Evolutionary conservation across 2,113 vertebrate genomes (phyloP), one percentile per base, ranked within the genome.

Genomic region (Gadus macrocephalus): DNA sequence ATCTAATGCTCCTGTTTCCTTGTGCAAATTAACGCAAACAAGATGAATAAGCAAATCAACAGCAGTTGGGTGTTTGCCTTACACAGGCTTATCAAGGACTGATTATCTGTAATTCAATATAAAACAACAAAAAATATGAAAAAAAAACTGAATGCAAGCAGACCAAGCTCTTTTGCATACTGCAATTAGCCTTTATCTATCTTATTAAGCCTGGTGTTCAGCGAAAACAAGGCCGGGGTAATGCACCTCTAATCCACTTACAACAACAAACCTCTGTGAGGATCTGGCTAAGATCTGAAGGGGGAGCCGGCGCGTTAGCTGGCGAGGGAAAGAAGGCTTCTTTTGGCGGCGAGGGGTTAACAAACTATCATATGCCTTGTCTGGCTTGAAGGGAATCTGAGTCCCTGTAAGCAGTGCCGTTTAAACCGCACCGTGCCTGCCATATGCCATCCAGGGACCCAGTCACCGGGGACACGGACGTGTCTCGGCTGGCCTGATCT

Each of bases 401-500:
- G 85, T 81, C 87, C 84, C 76, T 87, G 76, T 70, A 83, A 89
- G 83, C 86, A 78, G 81, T 85, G 72, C 83, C 65, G 83, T 75
- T 89, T 84, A 70, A 85, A 78, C 91, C 87, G 68, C 89, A 89
- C 77, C 49, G 75, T 91, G 85, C 58, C 16, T 90, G 82, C 82
- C 90, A 87, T 92, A 92, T 91, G 86, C 89, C 88, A 83, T 86
- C 83, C 78, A 90, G 88, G 90, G 89, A 49, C 42, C 88, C 79
- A 84, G 83, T 89, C 88, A 87, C 86, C 81, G 68, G 88, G 84
- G 83, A 92, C 83, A 75, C 81, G 91, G 89, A 86, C 90, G 88
- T 91, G 90, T 93, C 87, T 90, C 67, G 89, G 88, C 91, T 92
- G 87, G 91, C 79, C 90, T 91, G 85, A 87, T 89, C 74, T 62